Evolutionary conservation across 1,140 invertebrate genomes (phyloP), one percentile per base, ranked within the genome.

Genomic region (Luehdorfia chinensis): DNA sequence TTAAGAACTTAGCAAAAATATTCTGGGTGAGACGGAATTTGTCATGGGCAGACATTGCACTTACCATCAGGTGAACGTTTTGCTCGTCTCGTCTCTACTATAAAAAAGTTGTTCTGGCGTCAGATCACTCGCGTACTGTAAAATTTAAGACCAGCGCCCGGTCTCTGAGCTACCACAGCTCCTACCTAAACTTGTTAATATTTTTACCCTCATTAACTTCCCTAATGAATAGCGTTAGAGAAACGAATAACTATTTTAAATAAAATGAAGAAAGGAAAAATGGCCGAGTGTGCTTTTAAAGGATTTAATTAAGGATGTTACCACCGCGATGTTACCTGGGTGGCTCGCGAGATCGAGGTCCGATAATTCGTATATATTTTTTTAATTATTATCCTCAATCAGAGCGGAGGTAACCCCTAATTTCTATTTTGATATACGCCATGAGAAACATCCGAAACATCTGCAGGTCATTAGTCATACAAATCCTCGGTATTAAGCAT

Each of bases 381-480:
- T 83, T 80, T 84, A 80, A 84, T 84, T 81, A 74, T 74, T 58
- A 65, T 60, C 63, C 55, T 66, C 58, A 60, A 70, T 66, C 64
- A 70, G 69, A 59, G 62, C 51, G 58, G 61, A 47, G 49, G 48
- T 61, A 75, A 69, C 69, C 70, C 77, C 68, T 78, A 77, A 79
- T 79, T 76, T 81, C 62, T 79, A 79, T 75, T 79, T 72, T 75
- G 67, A 79, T 67, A 68, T 58, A 65, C 45, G 58, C 48, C 51
- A 28, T 9, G 25, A 43, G 41, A 55, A 66, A 67, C 66, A 41
- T 48, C 37, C 21, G 23, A 49, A 55, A 67, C 63, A 81, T 79
- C 71, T 81, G 77, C 66, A 44, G 49, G 48, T 62, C 52, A 78
- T 79, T 76, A 77, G 61, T 83, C 66, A 77, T 67, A 72, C 55